Evolutionary conservation across 2,888 invertebrate genomes (phyloP).

Genomic region (Zhengitettix transpicula): DNA sequence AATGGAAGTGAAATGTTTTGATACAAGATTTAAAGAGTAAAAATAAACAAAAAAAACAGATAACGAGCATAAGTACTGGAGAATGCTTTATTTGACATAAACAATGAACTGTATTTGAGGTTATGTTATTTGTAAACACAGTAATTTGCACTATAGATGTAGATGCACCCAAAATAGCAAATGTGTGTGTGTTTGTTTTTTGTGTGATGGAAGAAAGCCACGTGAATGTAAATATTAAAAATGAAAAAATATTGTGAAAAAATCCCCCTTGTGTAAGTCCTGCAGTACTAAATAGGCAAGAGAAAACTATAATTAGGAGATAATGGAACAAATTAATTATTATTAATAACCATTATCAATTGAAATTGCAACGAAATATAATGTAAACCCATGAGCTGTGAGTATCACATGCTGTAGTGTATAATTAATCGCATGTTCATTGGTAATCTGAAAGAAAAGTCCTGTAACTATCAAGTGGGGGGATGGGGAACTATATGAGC

Average conservation of each 20-base stretch:
- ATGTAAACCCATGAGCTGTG: conserved; percentile 3
- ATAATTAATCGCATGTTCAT: neutral
- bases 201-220: conserved; percentile 3
- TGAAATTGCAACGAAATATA: conserved; percentile 7
- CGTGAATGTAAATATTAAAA: neutral
- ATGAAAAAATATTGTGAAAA: neutral
- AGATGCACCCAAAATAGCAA: conserved; percentile 5
- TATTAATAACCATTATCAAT: neutral
- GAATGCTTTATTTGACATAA: neutral
- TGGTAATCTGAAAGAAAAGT: neutral
- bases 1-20: conserved; percentile 14
- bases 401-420: conserved; percentile 1
- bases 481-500: conserved; percentile 7
- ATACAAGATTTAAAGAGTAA: conserved; percentile 13
- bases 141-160: conserved; percentile 9
- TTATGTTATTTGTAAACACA: conserved; percentile 2
- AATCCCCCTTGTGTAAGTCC: neutral
- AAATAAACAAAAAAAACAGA: conserved; percentile 3
- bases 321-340: neutral
- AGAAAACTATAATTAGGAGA: neutral
- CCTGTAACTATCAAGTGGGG: conserved; percentile 6
- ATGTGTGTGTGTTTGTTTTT: conserved; percentile 6
- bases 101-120: neutral
- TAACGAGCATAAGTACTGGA: conserved; percentile 4
- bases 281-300: conserved; percentile 1